These are phyloP conservation scores for Helarctos malayanus DNA, from an alignment of 2,797 vertebrate species.

Conservation along the genomic window DNA sequence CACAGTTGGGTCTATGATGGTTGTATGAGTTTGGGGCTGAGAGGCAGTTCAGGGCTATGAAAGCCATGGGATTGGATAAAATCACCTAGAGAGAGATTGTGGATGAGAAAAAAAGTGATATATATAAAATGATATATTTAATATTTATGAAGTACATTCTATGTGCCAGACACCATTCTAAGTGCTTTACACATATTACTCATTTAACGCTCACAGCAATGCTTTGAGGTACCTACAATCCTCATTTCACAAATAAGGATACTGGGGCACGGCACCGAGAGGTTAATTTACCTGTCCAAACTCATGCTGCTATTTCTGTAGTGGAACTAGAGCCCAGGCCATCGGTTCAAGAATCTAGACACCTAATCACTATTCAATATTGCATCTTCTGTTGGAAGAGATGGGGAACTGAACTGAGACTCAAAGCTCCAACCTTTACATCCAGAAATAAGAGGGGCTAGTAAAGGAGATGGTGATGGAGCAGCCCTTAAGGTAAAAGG, in stretches of 20 bases:
- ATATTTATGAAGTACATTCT: background rate
- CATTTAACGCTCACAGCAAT: background rate
- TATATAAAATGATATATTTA: background rate
- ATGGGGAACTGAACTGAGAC: background rate
- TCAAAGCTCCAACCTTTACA: background rate
- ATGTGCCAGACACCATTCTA: background rate
- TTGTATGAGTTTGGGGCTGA: background rate
- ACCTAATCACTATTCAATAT: background rate
- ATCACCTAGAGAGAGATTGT: background rate
- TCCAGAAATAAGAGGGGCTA: background rate
- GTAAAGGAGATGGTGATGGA: background rate
- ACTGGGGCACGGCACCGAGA: background rate
- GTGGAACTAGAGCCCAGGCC: background rate
- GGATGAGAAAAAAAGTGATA: constrained; percentile 19
- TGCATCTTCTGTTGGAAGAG: background rate
- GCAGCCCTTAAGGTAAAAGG: background rate
- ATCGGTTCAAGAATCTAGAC: background rate
- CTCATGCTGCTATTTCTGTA: background rate
- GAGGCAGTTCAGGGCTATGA: background rate
- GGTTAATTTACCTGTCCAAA: background rate
- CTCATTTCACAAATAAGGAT: background rate
- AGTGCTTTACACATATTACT: background rate
- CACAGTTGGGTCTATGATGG: background rate
- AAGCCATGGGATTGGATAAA: background rate
- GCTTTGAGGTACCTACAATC: background rate